Evolutionary conservation across 2,888 invertebrate genomes (phyloP), one percentile per base, ranked within the genome.

Genomic region (Melinaea menophilus): DNA sequence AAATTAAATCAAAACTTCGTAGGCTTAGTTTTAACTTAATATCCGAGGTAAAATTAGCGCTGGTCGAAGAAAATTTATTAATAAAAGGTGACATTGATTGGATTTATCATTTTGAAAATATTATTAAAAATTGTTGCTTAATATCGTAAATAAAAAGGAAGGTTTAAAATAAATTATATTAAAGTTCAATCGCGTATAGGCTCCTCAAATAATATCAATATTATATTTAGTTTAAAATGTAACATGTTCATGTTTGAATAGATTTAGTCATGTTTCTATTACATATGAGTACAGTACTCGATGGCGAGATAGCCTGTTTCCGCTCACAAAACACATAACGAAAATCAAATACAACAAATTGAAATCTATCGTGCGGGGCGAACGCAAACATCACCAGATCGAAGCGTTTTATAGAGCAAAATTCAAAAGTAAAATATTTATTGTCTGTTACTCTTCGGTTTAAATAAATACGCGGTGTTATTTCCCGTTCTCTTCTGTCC

Each of bases 401-500:
- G 64, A 73, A 69, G 73, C 72, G 75, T 78, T 82, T 77, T 77
- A 79, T 81, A 69, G 71, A 77, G 77, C 68, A 71, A 72, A 77
- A 76, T 82, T 85, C 80, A 80, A 80, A 81, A 81, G 81, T 76
- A 79, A 81, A 84, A 85, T 83, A 83, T 85, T 84, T 85, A 85
- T 82, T 82, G 80, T 81, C 75, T 74, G 66, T 73, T 74, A 75
- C 73, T 72, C 73, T 56, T 65, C 71, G 73, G 74, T 77, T 73
- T 75, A 76, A 79, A 78, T 78, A 83, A 82, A 82, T 71, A 70
- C 59, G 45, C 57, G 34, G 59, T 60, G 66, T 65, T 70, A 63
- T 69, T 66, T 61, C 54, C 60, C 51, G 31, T 62, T 59, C 45
- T 56, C 55, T 12, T 9, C 33, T 37, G 4, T 7, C 37, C 5